Evolutionary conservation across 2,888 invertebrate species (phyloP).

Genomic region (Geophilus truncorum): DNA sequence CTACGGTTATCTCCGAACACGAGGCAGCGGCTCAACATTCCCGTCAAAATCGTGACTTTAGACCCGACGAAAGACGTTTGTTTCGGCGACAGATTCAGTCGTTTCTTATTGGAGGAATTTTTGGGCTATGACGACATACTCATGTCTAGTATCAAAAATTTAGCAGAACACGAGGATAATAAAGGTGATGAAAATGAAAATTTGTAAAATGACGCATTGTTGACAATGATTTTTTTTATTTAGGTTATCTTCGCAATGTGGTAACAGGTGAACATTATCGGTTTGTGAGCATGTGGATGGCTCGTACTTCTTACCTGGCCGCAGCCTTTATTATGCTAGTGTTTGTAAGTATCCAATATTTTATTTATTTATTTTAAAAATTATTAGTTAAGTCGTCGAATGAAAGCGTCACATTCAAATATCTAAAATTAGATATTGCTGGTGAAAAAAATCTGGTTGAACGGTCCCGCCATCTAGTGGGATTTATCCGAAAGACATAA

Average conservation of each 20-base stretch:
- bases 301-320: conserved; percentile 87
- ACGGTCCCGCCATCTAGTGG: too few relatives aligned
- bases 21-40: conserved; percentile 80
- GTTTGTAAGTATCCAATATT: conserved; percentile 76
- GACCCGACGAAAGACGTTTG: conserved; percentile 85
- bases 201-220: too few relatives aligned
- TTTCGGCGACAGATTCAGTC: conserved; percentile 87
- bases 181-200: conserved; percentile 59
- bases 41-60: conserved; percentile 60
- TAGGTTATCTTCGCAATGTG: conserved; percentile 63
- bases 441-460: too few relatives aligned
- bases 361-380: too few relatives aligned
- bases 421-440: too few relatives aligned
- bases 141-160: conserved; percentile 90
- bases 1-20: conserved; percentile 81
- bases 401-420: too few relatives aligned
- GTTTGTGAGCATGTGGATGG: conserved; percentile 96
- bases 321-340: conserved; percentile 97
- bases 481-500: too few relatives aligned
- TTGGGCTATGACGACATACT: conserved; percentile 95
- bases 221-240: too few relatives aligned
- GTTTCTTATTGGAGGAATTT: conserved; percentile 84
- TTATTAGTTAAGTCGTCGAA: too few relatives aligned
- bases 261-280: conserved; percentile 97
- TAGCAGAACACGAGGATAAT: conserved; percentile 94